Conservation (phyloP, 2,113 vertebrate species). For the Arenaria interpres region DNA sequence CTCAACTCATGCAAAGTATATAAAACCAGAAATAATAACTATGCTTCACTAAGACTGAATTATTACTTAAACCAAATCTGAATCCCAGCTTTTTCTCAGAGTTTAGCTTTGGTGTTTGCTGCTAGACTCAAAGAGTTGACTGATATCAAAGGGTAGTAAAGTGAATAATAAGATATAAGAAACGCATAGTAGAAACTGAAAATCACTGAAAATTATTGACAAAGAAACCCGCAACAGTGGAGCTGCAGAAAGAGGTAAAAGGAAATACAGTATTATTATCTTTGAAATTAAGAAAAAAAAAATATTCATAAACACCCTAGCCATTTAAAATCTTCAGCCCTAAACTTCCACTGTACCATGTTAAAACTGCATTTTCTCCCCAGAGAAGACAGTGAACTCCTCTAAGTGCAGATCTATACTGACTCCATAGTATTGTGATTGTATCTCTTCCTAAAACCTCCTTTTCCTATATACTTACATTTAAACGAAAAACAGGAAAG, state of each 20-base stretch:
- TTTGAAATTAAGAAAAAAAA: background rate
- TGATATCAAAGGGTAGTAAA: background rate
- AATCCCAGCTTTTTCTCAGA: background rate
- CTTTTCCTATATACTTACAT: background rate
- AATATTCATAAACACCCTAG: background rate
- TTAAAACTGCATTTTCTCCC: background rate
- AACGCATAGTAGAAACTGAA: background rate
- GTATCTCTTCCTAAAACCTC: background rate
- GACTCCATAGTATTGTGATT: background rate
- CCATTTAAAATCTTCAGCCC: background rate
- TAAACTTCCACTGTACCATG: background rate
- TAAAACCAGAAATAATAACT: background rate
- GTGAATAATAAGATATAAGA: background rate
- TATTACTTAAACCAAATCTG: background rate
- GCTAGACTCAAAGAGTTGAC: background rate
- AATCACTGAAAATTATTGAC: background rate
- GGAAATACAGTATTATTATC: background rate
- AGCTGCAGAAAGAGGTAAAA: background rate
- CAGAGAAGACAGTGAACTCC: background rate
- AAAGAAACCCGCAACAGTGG: background rate
- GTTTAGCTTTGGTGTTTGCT: background rate
- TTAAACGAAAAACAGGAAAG: background rate
- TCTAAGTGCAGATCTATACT: background rate
- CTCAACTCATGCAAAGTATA: background rate
- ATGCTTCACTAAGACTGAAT: background rate